A percentile compares a stretch with the other conserved stretches of the same genome.
Evolutionary conservation across 2,113 vertebrate species (phyloP).

Genomic region (Scopus umbretta): DNA sequence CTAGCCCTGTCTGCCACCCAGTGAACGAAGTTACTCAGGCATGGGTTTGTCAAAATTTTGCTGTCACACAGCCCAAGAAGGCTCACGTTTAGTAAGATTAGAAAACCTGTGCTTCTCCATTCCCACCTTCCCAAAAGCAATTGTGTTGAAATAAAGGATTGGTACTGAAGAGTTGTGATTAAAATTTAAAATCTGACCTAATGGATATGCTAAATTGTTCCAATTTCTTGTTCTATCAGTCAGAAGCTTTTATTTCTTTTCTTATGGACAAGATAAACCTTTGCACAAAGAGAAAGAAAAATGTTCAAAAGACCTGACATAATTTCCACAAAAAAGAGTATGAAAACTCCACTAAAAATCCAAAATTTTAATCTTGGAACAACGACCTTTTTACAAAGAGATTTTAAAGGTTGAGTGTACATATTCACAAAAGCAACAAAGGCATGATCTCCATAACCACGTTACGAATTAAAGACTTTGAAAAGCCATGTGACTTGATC

Average conservation of each 20-base stretch:
- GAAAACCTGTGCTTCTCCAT: background rate
- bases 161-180: background rate
- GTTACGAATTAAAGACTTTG: background rate
- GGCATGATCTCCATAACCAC: background rate
- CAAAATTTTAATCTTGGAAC: background rate
- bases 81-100: background rate
- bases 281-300: background rate
- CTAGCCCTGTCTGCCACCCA: background rate
- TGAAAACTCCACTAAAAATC: background rate
- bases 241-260: background rate
- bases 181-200: background rate
- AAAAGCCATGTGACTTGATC: background rate
- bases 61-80: background rate
- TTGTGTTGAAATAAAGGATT: background rate
- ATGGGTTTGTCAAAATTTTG: background rate
- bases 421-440: constrained; percentile 5
- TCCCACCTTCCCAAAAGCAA: background rate
- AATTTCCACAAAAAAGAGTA: background rate
- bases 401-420: background rate
- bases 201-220: background rate
- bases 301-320: accelerated
- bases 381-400: constrained; percentile 6
- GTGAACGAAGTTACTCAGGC: background rate
- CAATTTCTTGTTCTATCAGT: background rate
- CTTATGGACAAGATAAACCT: background rate